A percentile compares a stretch with the other conserved stretches of the same genome.
Evolutionary conservation across 1,140 invertebrate species (phyloP).

Genomic region (Dolichoris vasculosae): DNA sequence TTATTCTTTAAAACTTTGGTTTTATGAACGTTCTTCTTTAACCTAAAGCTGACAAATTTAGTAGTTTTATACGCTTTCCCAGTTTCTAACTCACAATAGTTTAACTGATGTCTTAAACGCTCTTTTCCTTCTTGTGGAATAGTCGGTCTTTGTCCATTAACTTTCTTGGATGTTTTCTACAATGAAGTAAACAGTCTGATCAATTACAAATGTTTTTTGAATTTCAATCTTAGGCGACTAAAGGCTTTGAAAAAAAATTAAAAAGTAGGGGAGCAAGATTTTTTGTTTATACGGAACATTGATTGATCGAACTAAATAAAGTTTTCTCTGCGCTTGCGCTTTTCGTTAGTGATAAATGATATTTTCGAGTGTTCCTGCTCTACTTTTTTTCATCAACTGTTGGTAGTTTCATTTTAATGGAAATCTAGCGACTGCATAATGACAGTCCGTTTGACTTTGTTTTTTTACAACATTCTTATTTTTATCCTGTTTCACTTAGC

Average conservation of each 20-base stretch:
- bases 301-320: constrained; percentile 57
- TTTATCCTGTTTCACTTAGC: neutral
- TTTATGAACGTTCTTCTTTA: no score
- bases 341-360: constrained; percentile 57
- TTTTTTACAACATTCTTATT: neutral
- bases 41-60: no score
- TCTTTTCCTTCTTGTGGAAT: no score
- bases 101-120: no score
- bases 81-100: no score
- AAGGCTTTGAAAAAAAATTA: constrained; percentile 25
- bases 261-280: constrained; percentile 54
- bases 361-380: constrained; percentile 53
- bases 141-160: no score
- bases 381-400: constrained; percentile 49
- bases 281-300: constrained; percentile 59
- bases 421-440: constrained; percentile 20
- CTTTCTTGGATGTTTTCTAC: neutral
- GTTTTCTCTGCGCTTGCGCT: constrained; percentile 44
- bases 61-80: no score
- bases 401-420: constrained; percentile 53
- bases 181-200: neutral
- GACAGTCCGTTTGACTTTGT: neutral
- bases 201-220: neutral
- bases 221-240: neutral
- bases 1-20: no score